Percentiles rank a stretch among this genome's conserved stretches.
Evolutionary conservation across 2,888 invertebrate genomes (phyloP).

Genomic region (Oscheius sp.): DNA sequence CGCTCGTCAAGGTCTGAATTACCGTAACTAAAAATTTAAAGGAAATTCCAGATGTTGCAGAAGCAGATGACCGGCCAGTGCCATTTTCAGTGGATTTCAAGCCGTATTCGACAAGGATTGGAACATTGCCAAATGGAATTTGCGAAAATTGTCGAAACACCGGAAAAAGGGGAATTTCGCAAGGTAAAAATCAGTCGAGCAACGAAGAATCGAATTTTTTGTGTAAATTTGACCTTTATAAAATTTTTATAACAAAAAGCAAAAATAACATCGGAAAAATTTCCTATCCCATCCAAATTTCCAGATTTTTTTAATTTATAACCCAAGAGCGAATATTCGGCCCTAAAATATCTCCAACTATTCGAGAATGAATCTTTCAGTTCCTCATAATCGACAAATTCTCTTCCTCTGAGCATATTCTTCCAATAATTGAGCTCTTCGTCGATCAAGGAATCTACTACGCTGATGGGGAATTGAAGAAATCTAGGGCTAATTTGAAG

Average conservation of each 20-base stretch:
- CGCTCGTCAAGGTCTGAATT: conserved; percentile 45
- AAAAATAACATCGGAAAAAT: too few species aligned
- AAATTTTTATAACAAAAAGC: too few species aligned
- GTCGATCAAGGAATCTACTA: conserved; percentile 57
- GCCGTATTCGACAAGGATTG: conserved; percentile 55
- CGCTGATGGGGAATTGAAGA: conserved; percentile 45
- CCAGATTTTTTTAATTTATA: too few species aligned
- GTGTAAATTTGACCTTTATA: too few species aligned
- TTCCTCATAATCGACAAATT: conserved; percentile 58
- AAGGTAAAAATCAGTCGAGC: not conserved
- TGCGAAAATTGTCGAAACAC: conserved; percentile 41
- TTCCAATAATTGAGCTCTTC: conserved; percentile 63
- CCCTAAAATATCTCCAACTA: too few species aligned
- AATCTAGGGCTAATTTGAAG: conserved; percentile 44
- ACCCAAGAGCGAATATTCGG: too few species aligned
- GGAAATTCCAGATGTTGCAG: conserved; percentile 14
- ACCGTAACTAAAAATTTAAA: conserved; percentile 3
- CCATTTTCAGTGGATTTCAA: conserved; percentile 49
- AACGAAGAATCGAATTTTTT: conserved; percentile 1
- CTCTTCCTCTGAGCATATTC: conserved; percentile 56
- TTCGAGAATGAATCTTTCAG: conserved; percentile 36
- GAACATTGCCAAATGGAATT: conserved; percentile 58
- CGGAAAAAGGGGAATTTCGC: not conserved
- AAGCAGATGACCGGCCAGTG: not conserved
- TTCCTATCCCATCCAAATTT: too few species aligned